Base-by-base conservation (phyloP, 2,888 invertebrate genomes). In the Tenodera sinensis region DNA sequence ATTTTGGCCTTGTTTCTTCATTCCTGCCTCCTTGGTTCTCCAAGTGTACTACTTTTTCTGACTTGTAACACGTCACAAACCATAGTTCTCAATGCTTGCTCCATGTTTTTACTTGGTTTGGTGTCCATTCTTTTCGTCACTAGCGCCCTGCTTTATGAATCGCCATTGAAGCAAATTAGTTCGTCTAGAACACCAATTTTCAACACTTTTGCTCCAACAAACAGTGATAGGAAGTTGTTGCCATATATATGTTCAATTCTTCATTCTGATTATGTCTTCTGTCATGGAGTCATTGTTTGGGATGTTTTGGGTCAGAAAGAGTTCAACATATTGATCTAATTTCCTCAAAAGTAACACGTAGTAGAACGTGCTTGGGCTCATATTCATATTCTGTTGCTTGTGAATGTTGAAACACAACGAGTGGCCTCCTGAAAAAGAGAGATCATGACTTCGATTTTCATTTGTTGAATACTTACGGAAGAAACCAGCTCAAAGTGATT, bases 401-500 rank as follows among this genome's bases (percentile, higher is more conserved):
- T 28, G 85, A 30, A 30, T 27, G 47, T 27, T 90, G 89, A 47
- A 47, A 91, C 30, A 83, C 86, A 28, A 47, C 2, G 9, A 47
- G 6, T 47, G 1, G 14, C 6, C 9, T 47, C 47, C 9, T 47
- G 14, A 1, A 88, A 14, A 90, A 90, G 90, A 28, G 90, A 84
- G 25, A 84, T n/a, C 83, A 85, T 91, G 90, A 27, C 84, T 84
- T 20, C 90, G 90, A 4, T 89, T 89, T 15, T 89, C 89, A 84
- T 91, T 85, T 42, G 89, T 89, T n/a, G 90, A 91, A 25, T 47
- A 85, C 27, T 89, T 88, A 85, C 91, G 91, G 83, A 87, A 89
- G 42, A 90, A 91, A 3, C 84, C 89, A 14, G 90, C 90, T 90
- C 90, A 90, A 27, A 91, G 85, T 83, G 89, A 89, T 87, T 87